Evolutionary conservation across 2,888 invertebrate species (phyloP).

Genomic region (Nycteola revayana): DNA sequence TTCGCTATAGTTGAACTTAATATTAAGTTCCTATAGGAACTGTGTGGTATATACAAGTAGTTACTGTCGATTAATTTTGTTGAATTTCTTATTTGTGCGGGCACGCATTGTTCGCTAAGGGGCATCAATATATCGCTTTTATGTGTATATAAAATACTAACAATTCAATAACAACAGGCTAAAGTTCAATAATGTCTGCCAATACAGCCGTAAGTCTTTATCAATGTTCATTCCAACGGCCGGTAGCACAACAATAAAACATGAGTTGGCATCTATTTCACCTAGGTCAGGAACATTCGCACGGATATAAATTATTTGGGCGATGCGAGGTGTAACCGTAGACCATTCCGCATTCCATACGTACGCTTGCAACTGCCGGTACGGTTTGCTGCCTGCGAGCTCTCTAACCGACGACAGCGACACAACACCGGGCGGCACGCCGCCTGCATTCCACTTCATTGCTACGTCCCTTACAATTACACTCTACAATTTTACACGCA

Average conservation of each 20-base stretch:
- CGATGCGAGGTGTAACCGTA: conserved; percentile 54
- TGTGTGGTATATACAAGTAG: too few relatives aligned
- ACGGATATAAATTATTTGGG: conserved; percentile 56
- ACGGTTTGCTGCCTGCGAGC: conserved; percentile 58
- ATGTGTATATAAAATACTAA: too few relatives aligned
- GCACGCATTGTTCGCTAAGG: too few relatives aligned
- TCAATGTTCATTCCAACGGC: background rate
- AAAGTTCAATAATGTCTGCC: too few relatives aligned
- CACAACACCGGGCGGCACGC: conserved; percentile 54
- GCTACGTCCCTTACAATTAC: conserved; percentile 46
- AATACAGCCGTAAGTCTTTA: too few relatives aligned
- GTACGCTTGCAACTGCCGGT: conserved; percentile 54
- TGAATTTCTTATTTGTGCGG: too few relatives aligned
- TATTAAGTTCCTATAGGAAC: too few relatives aligned
- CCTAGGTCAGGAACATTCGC: conserved; percentile 22
- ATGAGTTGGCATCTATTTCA: conserved; percentile 25
- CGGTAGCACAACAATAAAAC: conserved; percentile 20
- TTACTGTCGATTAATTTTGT: too few relatives aligned
- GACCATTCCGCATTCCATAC: conserved; percentile 63
- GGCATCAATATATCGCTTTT: too few relatives aligned
- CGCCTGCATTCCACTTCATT: conserved; percentile 63
- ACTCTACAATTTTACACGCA: too few relatives aligned
- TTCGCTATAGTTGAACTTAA: too few relatives aligned
- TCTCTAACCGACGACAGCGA: conserved; percentile 53
- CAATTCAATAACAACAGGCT: too few relatives aligned